These are phyloP conservation scores for Hyla sarda DNA, from an alignment of 2,113 vertebrate genomes.

Conservation along the genomic window DNA sequence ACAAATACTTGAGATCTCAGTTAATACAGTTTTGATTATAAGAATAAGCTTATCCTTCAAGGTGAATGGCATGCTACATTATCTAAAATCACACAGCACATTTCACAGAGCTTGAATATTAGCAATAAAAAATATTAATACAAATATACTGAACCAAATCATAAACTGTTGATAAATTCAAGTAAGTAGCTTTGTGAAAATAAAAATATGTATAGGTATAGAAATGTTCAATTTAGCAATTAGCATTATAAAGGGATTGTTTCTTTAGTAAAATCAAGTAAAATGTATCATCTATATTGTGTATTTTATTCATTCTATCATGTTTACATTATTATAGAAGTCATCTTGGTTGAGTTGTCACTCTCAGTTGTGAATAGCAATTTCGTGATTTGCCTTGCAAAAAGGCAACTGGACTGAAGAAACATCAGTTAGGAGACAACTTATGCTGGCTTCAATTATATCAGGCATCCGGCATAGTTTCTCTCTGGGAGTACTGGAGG, in stretches of 20 bases:
- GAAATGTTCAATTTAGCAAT: background rate
- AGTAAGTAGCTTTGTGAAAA: background rate
- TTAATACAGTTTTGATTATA: slow-evolving; percentile 56
- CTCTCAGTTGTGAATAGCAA: background rate
- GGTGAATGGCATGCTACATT: slow-evolving; percentile 24
- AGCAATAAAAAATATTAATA: background rate
- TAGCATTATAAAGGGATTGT: background rate
- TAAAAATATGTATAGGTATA: background rate
- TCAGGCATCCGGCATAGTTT: too few species aligned
- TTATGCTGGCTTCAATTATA: too few species aligned
- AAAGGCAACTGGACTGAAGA: too few species aligned
- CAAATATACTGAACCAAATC: background rate
- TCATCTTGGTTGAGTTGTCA: too few species aligned
- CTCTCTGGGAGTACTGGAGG: too few species aligned
- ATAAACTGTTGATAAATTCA: background rate
- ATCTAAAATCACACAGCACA: slow-evolving; percentile 13
- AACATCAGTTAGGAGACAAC: too few species aligned
- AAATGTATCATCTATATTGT: background rate
- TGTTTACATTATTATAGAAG: too few species aligned
- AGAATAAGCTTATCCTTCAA: slow-evolving; percentile 50
- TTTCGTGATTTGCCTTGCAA: background rate
- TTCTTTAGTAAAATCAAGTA: background rate
- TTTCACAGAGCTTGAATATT: slow-evolving; percentile 26
- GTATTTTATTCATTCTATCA: background rate
- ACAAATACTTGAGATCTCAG: slow-evolving; percentile 55